These are phyloP conservation scores for Microcebus jonahi DNA, from an alignment of 2,113 vertebrate genomes.

Conservation along the genomic window DNA sequence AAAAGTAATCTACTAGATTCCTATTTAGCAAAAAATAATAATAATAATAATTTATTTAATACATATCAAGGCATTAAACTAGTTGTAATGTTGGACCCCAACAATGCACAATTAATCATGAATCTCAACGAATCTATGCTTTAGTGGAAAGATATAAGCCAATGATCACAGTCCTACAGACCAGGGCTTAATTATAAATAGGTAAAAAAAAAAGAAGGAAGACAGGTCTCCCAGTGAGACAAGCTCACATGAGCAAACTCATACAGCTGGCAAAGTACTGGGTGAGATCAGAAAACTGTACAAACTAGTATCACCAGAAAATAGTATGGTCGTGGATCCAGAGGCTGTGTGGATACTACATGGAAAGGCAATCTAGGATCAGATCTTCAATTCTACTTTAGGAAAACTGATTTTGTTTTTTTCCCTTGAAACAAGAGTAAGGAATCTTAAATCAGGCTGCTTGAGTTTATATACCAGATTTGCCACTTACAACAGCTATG, in stretches of 20 bases:
- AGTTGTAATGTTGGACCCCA: background rate
- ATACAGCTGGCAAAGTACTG: background rate
- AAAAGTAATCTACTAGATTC: background rate
- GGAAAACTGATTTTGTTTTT: background rate
- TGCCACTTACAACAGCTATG: background rate
- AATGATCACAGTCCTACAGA: background rate
- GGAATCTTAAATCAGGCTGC: background rate
- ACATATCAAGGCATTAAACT: background rate
- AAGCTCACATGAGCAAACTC: background rate
- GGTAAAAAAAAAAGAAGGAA: background rate
- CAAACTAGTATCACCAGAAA: background rate
- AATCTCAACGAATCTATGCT: background rate
- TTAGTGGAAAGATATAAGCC: background rate
- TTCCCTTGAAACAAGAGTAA: background rate
- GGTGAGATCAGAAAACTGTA: background rate
- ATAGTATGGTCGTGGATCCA: background rate
- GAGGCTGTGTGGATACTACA: background rate
- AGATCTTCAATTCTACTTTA: slow-evolving; percentile 3
- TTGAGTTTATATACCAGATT: background rate
- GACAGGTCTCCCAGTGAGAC: background rate
- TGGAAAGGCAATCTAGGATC: background rate
- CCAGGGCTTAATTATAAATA: background rate
- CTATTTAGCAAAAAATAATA: background rate
- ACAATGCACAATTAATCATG: background rate
- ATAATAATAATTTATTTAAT: too few relatives aligned